These are phyloP conservation scores for Myotis daubentonii DNA, from an alignment of 2,797 vertebrate genomes.

Conservation along the genomic window DNA sequence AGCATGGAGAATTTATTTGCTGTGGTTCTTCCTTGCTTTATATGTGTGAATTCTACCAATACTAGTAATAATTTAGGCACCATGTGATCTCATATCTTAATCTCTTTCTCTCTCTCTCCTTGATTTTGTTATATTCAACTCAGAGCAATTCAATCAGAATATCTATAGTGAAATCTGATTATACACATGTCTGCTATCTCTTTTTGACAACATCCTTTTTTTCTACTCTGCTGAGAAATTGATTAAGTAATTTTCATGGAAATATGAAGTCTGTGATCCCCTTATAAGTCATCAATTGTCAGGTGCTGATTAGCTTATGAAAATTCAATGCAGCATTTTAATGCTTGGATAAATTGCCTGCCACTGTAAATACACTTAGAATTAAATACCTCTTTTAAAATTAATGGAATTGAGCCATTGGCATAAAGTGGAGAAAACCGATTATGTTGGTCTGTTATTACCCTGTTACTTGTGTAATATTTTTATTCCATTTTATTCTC, in stretches of 20 bases:
- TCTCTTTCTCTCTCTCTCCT: too few relatives aligned
- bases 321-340: background rate
- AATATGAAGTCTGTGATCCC: constrained; percentile 60
- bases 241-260: constrained; percentile 68
- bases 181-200: background rate
- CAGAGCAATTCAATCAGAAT: background rate
- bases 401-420: background rate
- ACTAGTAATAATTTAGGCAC: background rate
- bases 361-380: constrained; percentile 60
- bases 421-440: background rate
- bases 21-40: background rate
- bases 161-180: constrained; percentile 60
- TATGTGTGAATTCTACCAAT: background rate
- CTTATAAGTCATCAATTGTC: constrained; percentile 50
- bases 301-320: constrained; percentile 47
- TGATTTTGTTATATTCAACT: constrained; percentile 29
- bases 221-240: constrained; percentile 51
- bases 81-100: background rate
- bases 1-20: background rate
- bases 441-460: background rate
- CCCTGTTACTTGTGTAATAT: background rate
- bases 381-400: constrained; percentile 14
- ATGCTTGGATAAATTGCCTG: background rate
- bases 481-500: background rate
- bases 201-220: constrained; percentile 41